Evolutionary conservation across 2,888 invertebrate species (phyloP).

Genomic region (Neoaliturus tenellus): DNA sequence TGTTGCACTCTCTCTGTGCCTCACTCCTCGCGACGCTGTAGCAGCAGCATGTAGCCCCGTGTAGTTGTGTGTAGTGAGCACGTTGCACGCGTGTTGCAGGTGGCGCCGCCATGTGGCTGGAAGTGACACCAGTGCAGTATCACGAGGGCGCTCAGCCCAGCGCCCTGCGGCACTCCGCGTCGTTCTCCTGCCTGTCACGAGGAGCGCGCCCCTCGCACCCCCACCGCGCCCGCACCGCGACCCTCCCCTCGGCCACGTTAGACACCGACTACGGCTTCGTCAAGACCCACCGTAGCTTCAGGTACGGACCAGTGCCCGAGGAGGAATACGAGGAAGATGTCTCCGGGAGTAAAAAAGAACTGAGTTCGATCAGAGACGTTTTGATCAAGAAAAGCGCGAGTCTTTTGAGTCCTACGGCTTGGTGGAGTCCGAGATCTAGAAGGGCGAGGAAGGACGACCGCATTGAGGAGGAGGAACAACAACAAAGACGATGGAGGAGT

Average conservation of each 20-base stretch:
- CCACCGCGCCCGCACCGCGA: slow-evolving; percentile 72
- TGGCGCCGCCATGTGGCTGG: slow-evolving; percentile 61
- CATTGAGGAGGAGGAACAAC: slow-evolving; percentile 67
- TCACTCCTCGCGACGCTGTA: neutral
- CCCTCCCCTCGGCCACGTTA: slow-evolving; percentile 69
- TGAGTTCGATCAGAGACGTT: slow-evolving; percentile 59
- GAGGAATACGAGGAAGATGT: slow-evolving; percentile 61
- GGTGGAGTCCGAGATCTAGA: slow-evolving; percentile 67
- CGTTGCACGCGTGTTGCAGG: slow-evolving; percentile 48
- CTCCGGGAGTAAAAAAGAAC: slow-evolving; percentile 55
- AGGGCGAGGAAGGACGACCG: slow-evolving; percentile 67
- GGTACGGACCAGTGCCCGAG: slow-evolving; percentile 62
- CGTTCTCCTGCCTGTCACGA: slow-evolving; percentile 73
- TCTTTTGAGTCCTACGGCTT: slow-evolving; percentile 66
- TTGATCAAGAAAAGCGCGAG: slow-evolving; percentile 68
- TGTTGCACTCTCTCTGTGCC: neutral
- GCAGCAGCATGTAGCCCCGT: neutral
- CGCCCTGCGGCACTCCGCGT: slow-evolving; percentile 73
- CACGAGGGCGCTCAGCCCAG: slow-evolving; percentile 67
- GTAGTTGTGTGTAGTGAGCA: slow-evolving; percentile 47
- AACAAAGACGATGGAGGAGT: slow-evolving; percentile 73
- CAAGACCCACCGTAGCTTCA: slow-evolving; percentile 65
- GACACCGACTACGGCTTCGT: slow-evolving; percentile 70
- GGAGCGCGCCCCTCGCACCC: slow-evolving; percentile 69
- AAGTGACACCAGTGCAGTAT: slow-evolving; percentile 58